Evolutionary conservation across 2,797 vertebrate species (phyloP).

Genomic region (Melanotaenia boesemani): DNA sequence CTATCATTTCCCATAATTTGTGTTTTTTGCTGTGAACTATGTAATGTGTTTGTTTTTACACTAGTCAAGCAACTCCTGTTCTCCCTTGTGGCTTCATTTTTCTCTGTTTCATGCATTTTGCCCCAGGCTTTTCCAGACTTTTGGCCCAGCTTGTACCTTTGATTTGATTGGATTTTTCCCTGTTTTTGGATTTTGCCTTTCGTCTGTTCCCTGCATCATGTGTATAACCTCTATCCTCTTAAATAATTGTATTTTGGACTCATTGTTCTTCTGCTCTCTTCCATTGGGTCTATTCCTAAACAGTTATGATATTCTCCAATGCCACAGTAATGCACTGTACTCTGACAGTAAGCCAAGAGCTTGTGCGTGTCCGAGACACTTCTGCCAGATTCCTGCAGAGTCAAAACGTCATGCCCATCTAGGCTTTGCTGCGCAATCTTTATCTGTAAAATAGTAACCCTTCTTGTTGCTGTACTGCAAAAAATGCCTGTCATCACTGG

Average conservation of each 20-base stretch:
- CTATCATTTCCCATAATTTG: too few relatives aligned
- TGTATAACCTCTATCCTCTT: neutral
- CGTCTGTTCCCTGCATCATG: neutral
- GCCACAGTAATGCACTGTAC: slow-evolving; percentile 15
- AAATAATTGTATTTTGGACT: neutral
- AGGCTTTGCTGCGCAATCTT: slow-evolving; percentile 7
- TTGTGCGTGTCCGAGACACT: slow-evolving; percentile 23
- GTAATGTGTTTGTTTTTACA: too few relatives aligned
- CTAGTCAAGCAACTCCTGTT: neutral
- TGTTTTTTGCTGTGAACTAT: too few relatives aligned
- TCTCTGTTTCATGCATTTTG: neutral
- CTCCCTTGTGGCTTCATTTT: neutral
- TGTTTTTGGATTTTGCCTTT: neutral
- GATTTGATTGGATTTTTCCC: neutral
- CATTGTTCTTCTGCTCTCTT: neutral
- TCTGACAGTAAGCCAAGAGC: slow-evolving; percentile 33
- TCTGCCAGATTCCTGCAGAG: slow-evolving; percentile 53
- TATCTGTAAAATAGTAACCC: slow-evolving; percentile 14
- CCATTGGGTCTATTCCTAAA: neutral
- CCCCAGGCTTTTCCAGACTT: neutral
- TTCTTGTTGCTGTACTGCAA: neutral
- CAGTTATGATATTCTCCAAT: slow-evolving; percentile 4
- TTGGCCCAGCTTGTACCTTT: neutral
- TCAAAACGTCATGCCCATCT: slow-evolving; percentile 19
- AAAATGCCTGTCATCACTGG: neutral